Evolutionary conservation across 2,888 invertebrate genomes (phyloP).

Genomic region (Oeneis ivallda): DNA sequence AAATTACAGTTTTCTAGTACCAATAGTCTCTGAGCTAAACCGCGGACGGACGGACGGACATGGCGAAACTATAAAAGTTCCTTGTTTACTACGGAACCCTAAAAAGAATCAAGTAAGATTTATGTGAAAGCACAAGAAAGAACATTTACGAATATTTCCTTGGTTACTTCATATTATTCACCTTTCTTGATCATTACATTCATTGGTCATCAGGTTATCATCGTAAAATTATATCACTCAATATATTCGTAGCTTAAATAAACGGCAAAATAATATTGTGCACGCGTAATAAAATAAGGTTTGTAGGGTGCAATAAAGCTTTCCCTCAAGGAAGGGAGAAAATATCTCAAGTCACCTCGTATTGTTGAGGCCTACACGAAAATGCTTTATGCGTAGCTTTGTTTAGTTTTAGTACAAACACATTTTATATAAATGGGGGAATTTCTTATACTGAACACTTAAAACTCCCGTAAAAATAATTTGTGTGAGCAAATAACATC

Average conservation of each 20-base stretch:
- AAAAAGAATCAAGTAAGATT: no score
- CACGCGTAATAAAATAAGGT: constrained; percentile 34
- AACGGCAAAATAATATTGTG: constrained; percentile 30
- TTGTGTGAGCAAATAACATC: not conserved
- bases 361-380: constrained; percentile 35
- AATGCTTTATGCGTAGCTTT: constrained; percentile 37
- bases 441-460: constrained; percentile 15
- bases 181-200: not conserved
- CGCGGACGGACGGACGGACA: no score
- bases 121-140: no score
- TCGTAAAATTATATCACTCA: not conserved
- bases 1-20: no score
- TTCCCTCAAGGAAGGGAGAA: constrained; percentile 27
- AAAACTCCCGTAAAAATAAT: not conserved
- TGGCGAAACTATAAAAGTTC: no score
- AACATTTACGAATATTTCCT: not conserved
- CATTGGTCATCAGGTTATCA: constrained; percentile 4
- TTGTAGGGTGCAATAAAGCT: constrained; percentile 29
- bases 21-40: no score
- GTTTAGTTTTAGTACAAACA: constrained; percentile 30
- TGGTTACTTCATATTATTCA: not conserved
- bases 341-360: constrained; percentile 36
- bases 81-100: no score
- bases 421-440: constrained; percentile 24
- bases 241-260: constrained; percentile 20